These are phyloP conservation scores for Theocolax elegans DNA, from an alignment of 1,140 invertebrate species.

Conservation along the genomic window DNA sequence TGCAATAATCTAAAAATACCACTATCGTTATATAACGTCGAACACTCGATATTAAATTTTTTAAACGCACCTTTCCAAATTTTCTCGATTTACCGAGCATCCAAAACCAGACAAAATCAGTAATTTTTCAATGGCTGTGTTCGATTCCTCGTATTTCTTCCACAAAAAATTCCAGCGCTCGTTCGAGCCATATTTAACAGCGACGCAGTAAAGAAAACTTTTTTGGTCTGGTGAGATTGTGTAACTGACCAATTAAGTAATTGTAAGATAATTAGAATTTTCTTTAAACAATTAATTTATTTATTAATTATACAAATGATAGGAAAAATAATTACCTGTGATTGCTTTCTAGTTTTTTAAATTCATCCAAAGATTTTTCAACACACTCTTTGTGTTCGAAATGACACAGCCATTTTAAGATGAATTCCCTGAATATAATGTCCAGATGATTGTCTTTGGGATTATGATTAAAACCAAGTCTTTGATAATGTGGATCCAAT, in stretches of 20 bases:
- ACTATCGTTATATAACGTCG: no score
- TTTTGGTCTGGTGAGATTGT: conserved; percentile 87
- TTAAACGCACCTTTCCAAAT: no score
- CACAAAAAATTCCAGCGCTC: conserved; percentile 88
- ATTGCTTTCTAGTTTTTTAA: neutral
- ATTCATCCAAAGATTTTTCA: conserved; percentile 66
- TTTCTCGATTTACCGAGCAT: neutral
- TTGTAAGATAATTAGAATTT: neutral
- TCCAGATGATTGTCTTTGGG: conserved; percentile 73
- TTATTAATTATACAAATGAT: neutral
- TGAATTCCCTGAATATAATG: conserved; percentile 75
- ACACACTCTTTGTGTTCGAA: conserved; percentile 79
- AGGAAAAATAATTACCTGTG: neutral
- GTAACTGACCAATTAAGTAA: conserved; percentile 67
- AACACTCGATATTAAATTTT: no score
- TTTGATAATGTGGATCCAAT: conserved; percentile 73
- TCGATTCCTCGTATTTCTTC: conserved; percentile 56
- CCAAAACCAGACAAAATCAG: neutral
- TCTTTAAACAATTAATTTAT: conserved; percentile 47
- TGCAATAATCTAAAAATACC: no score
- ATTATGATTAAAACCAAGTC: conserved; percentile 74
- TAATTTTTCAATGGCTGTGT: neutral
- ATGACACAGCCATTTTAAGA: conserved; percentile 76
- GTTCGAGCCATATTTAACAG: conserved; percentile 81
- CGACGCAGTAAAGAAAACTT: conserved; percentile 85